Conservation (phyloP, 53 echinoderm and acorn worm species). For the Mesocentrotus franciscanus region DNA sequence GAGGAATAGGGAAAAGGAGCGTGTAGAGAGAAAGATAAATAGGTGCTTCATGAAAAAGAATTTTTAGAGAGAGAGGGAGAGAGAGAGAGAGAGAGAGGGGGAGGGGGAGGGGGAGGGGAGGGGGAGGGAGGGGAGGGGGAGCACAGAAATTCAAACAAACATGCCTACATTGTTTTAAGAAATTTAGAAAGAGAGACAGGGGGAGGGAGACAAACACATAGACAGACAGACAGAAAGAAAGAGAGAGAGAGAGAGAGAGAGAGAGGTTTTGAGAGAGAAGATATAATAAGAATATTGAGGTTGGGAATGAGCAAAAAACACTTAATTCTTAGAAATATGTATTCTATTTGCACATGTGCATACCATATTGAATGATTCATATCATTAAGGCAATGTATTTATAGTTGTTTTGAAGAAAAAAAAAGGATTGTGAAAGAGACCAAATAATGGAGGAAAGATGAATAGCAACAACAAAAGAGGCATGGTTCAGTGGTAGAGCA, state of each 20-base stretch:
- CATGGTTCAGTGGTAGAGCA: too few species aligned
- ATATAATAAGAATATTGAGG: not conserved
- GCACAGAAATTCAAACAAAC: too few species aligned
- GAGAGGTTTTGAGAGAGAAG: not conserved
- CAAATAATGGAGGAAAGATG: too few species aligned
- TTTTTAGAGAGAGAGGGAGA: not conserved
- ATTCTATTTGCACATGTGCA: too few species aligned
- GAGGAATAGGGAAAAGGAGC: not conserved
- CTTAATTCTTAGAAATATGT: not conserved
- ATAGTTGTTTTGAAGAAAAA: too few species aligned
- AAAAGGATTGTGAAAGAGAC: too few species aligned
- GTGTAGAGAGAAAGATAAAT: not conserved
- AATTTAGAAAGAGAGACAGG: too few species aligned
- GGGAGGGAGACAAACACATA: not conserved
- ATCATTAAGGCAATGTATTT: too few species aligned
- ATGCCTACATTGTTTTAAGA: too few species aligned
- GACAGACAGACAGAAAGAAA: not conserved
- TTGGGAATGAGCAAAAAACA: not conserved
- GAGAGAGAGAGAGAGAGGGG: slow-evolving; percentile 21
- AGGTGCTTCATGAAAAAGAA: not conserved
- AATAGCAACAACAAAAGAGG: too few species aligned
- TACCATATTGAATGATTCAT: too few species aligned
- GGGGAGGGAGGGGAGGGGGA: not conserved
- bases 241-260: too few species aligned
- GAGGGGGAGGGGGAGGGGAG: not conserved